Conservation (phyloP, 1,140 invertebrate genomes). For the Contarinia nasturtii region DNA sequence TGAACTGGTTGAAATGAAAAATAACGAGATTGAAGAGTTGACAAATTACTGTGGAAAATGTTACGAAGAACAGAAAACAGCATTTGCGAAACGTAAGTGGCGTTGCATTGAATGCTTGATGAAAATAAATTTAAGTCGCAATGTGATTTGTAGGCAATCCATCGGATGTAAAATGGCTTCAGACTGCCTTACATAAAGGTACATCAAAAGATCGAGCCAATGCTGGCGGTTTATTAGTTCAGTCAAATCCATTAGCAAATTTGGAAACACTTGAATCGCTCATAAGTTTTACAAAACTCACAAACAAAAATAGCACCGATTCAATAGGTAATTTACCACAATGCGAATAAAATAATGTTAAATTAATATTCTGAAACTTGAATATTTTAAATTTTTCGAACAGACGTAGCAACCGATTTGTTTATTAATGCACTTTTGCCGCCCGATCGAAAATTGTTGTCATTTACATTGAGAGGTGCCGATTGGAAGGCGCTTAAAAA, state of each 20-base stretch:
- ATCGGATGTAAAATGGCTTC: slow-evolving; percentile 35
- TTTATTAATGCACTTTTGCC: slow-evolving; percentile 49
- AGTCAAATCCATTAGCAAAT: slow-evolving; percentile 58
- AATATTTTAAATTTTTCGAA: neutral
- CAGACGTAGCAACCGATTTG: slow-evolving; percentile 45
- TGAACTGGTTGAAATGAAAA: slow-evolving; percentile 20
- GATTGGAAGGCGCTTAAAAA: slow-evolving; percentile 18
- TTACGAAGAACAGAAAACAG: slow-evolving; percentile 13
- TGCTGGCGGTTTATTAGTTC: slow-evolving; percentile 49
- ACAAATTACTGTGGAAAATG: slow-evolving; percentile 16
- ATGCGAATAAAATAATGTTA: no score
- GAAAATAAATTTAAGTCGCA: neutral
- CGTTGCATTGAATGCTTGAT: neutral
- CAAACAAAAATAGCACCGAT: slow-evolving; percentile 42
- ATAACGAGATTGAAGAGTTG: slow-evolving; percentile 17
- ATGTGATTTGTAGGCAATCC: slow-evolving; percentile 14
- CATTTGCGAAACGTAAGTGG: slow-evolving; percentile 13
- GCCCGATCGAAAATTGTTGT: slow-evolving; percentile 37
- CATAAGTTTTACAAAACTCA: slow-evolving; percentile 46
- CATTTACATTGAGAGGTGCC: slow-evolving; percentile 39
- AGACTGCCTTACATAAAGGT: slow-evolving; percentile 48
- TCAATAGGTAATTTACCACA: slow-evolving; percentile 24
- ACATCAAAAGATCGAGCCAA: slow-evolving; percentile 59
- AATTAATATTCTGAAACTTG: no score
- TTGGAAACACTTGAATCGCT: slow-evolving; percentile 37